Conservation (phyloP, 1,140 invertebrate genomes). For the Trinorchestia longiramus region DNA sequence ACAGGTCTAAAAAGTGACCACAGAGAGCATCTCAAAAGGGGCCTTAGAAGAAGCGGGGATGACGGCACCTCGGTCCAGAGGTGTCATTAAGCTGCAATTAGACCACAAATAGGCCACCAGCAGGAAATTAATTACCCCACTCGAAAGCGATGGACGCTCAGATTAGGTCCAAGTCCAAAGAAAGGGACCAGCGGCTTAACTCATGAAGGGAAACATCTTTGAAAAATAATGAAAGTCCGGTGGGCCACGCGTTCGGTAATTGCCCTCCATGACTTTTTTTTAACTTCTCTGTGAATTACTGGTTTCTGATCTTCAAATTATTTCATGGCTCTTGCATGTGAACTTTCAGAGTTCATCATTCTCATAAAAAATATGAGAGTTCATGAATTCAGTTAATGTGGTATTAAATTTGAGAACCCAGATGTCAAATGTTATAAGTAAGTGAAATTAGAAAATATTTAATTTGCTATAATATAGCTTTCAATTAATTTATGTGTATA, state of each 20-base stretch:
- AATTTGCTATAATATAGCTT: too few relatives aligned
- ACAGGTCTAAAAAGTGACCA: conserved; percentile 46
- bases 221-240: conserved; percentile 31
- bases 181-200: conserved; percentile 39
- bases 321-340: background rate
- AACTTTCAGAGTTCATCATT: background rate
- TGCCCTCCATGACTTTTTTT: background rate
- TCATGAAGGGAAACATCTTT: conserved; percentile 37
- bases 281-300: background rate
- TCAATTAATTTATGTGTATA: too few relatives aligned
- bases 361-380: background rate
- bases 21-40: background rate
- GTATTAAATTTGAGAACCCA: background rate
- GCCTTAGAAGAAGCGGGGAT: conserved; percentile 29
- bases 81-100: conserved; percentile 52
- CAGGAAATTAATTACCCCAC: conserved; percentile 54
- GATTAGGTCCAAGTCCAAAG: conserved; percentile 46
- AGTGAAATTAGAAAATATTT: background rate
- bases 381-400: background rate
- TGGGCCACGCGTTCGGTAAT: background rate
- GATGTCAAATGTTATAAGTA: background rate
- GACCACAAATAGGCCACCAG: conserved; percentile 54
- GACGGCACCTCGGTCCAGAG: conserved; percentile 17
- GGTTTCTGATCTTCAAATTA: conserved; percentile 3
- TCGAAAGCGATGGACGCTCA: conserved; percentile 40